These are phyloP conservation scores for Rhinatrema bivittatum DNA, from an alignment of 2,797 vertebrate species.

Conservation along the genomic window DNA sequence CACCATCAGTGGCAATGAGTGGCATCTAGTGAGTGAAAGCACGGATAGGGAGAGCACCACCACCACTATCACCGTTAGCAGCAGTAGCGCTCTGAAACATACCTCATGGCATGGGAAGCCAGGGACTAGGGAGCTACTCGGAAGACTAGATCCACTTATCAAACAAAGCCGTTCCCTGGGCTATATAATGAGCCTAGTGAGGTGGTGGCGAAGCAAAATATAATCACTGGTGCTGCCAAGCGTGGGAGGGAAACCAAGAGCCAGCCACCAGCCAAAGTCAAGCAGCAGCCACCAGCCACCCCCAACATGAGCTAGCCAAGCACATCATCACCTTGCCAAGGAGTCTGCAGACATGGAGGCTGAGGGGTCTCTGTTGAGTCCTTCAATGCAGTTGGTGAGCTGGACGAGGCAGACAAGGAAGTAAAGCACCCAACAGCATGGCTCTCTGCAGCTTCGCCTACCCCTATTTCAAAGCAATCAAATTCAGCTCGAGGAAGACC, in stretches of 20 bases:
- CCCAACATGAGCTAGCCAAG: conserved; percentile 41
- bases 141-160: conserved; percentile 76
- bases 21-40: conserved; percentile 34
- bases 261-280: conserved; percentile 68
- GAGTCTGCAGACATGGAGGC: conserved; percentile 70
- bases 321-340: conserved; percentile 76
- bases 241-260: conserved; percentile 74
- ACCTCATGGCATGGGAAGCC: neutral
- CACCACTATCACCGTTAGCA: conserved; percentile 64
- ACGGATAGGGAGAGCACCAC: conserved; percentile 65
- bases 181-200: conserved; percentile 69
- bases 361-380: conserved; percentile 76
- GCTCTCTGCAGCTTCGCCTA: conserved; percentile 93
- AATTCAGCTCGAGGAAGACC: conserved; percentile 82
- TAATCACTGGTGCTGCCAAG: conserved; percentile 52
- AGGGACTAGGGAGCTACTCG: conserved; percentile 7
- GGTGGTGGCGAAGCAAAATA: conserved; percentile 57
- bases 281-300: too few relatives aligned
- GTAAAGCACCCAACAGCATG: conserved; percentile 89
- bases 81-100: too few relatives aligned
- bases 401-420: conserved; percentile 95
- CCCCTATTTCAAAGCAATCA: conserved; percentile 85
- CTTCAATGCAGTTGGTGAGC: conserved; percentile 91
- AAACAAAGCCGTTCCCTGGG: conserved; percentile 75
- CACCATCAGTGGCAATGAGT: conserved; percentile 32